Conservation (phyloP, 2,888 invertebrate genomes). For the Drosophila lutescens region DNA sequence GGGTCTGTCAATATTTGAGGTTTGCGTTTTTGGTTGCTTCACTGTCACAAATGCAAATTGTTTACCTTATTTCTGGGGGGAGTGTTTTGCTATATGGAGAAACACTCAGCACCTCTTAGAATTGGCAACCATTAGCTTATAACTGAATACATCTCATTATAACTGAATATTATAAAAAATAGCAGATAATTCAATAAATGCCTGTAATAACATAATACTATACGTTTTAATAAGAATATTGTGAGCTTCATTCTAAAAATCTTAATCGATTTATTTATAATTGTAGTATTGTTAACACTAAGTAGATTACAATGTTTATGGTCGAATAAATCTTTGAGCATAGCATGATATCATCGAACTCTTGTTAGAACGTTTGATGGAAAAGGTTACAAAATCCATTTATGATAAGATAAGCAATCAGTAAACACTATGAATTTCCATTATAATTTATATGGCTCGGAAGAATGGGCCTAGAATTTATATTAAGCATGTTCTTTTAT, state of each 20-base stretch:
- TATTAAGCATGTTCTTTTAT: not conserved
- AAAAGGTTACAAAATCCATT: conserved; percentile 7
- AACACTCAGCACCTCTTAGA: not conserved
- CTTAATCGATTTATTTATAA: too few species aligned
- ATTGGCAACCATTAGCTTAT: not conserved
- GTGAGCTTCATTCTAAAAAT: conserved; percentile 1
- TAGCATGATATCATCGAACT: not conserved
- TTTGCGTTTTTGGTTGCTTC: not conserved
- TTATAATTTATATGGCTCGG: not conserved
- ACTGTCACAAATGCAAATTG: conserved; percentile 14
- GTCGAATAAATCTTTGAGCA: conserved; percentile 11
- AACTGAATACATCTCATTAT: not conserved
- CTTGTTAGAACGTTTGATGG: too few species aligned
- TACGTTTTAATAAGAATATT: not conserved
- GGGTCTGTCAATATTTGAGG: conserved; percentile 12
- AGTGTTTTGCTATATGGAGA: conserved; percentile 1
- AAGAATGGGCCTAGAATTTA: not conserved
- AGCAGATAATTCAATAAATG: not conserved
- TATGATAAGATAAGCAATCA: conserved; percentile 14
- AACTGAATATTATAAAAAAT: not conserved
- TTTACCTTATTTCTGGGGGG: conserved; percentile 2
- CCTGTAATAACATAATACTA: not conserved
- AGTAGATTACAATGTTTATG: not conserved
- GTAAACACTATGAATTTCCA: not conserved
- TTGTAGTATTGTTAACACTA: too few species aligned